phyloP scores from a whole-genome alignment of 2,113 vertebrate genomes.

The Numenius arquata region DNA sequence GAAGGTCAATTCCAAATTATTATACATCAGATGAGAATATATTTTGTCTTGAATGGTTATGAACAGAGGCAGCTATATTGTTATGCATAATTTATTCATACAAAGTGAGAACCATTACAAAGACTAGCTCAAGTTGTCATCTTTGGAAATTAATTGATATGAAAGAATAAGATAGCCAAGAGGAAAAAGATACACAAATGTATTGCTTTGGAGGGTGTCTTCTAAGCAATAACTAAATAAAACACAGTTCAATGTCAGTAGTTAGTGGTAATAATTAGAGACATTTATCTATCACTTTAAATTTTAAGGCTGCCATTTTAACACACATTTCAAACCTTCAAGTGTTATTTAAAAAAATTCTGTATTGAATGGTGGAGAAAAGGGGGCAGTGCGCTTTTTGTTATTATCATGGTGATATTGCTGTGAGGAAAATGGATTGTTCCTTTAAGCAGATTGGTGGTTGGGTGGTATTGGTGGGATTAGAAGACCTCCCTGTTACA shows the following conservation, averaged over 20 bases:
- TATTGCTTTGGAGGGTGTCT: background rate
- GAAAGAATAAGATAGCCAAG: conserved; percentile 21
- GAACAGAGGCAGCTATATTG: conserved; percentile 21
- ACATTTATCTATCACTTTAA: background rate
- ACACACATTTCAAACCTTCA: background rate
- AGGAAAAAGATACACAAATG: background rate
- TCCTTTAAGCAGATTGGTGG: background rate
- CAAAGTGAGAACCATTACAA: conserved; percentile 12
- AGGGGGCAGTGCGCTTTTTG: background rate
- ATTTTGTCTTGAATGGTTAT: conserved; percentile 8
- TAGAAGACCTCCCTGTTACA: background rate
- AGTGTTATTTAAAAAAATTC: background rate
- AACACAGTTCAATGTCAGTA: background rate
- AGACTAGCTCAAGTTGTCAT: conserved; percentile 21
- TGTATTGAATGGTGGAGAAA: background rate
- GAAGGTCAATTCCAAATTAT: conserved; percentile 33
- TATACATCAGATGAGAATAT: background rate
- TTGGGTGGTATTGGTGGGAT: background rate
- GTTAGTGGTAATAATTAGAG: background rate
- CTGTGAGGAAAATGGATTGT: background rate
- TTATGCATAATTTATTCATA: conserved; percentile 42
- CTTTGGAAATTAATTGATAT: conserved; percentile 42
- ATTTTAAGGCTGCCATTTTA: background rate
- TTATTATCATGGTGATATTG: background rate
- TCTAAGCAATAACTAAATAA: background rate